Evolutionary conservation across 2,113 vertebrate genomes (phyloP).

Genomic region (Microtus pennsylvanicus): DNA sequence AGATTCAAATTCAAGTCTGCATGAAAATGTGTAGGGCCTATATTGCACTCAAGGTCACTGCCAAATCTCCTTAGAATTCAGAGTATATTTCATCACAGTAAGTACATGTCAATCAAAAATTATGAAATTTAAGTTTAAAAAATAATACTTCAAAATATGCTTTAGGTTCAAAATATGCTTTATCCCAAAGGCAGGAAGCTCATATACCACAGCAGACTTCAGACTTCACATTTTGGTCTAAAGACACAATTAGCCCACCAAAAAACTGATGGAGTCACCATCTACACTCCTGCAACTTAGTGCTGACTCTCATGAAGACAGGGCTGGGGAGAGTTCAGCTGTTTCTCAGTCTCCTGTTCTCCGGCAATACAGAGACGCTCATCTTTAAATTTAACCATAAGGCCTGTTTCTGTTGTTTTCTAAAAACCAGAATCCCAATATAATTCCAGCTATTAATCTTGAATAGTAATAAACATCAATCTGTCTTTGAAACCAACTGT

Average conservation of each 20-base stretch:
- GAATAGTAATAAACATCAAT: not conserved
- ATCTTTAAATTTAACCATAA: slow-evolving; percentile 44
- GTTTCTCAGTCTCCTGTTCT: not conserved
- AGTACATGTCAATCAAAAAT: slow-evolving; percentile 9
- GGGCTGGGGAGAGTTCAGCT: not conserved
- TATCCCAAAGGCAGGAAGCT: not conserved
- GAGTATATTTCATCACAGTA: not conserved
- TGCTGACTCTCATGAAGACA: not conserved
- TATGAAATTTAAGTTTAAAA: slow-evolving; percentile 23
- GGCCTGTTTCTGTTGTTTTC: not conserved
- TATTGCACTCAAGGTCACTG: not conserved
- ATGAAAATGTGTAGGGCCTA: not conserved
- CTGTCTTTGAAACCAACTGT: not conserved
- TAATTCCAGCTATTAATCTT: not conserved
- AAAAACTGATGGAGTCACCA: not conserved
- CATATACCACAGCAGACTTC: not conserved
- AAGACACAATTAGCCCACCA: not conserved
- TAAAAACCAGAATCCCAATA: slow-evolving; percentile 41
- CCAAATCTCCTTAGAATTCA: not conserved
- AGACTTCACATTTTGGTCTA: slow-evolving; percentile 25
- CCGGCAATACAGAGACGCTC: not conserved
- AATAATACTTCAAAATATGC: not conserved
- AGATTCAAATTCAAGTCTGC: slow-evolving; percentile 47
- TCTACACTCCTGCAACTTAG: not conserved
- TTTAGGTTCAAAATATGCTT: not conserved